phyloP scores from a whole-genome alignment of 2,888 invertebrate genomes.

The Danaus chrysippus region DNA sequence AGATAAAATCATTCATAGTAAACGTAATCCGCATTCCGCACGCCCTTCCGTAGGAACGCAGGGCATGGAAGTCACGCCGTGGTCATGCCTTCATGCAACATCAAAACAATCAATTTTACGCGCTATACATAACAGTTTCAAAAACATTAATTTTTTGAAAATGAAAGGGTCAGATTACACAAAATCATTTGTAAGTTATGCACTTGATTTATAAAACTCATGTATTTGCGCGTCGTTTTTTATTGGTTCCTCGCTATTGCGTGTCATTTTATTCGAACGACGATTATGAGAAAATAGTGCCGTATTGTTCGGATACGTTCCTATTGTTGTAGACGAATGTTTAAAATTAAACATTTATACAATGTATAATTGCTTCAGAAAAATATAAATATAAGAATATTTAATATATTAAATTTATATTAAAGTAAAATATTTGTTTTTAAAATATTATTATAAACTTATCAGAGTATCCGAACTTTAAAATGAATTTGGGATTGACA shows the following conservation, averaged over 20 bases:
- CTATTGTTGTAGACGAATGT: conserved; percentile 15
- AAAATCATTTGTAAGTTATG: conserved; percentile 54
- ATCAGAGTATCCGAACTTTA: conserved; percentile 32
- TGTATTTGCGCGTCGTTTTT: conserved; percentile 74
- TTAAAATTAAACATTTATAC: neutral
- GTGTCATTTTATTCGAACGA: conserved; percentile 75
- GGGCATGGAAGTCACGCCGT: conserved; percentile 79
- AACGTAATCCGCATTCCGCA: conserved; percentile 77
- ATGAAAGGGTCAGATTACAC: conserved; percentile 49
- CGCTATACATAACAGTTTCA: conserved; percentile 46
- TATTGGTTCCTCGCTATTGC: conserved; percentile 73
- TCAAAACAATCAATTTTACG: conserved; percentile 68
- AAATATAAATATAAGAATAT: neutral
- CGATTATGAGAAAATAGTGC: conserved; percentile 58
- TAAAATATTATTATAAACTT: neutral
- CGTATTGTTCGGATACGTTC: conserved; percentile 40
- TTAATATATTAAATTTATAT: neutral
- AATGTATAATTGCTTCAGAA: neutral
- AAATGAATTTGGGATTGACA: conserved; percentile 34
- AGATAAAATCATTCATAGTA: conserved; percentile 80
- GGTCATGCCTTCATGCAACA: conserved; percentile 61
- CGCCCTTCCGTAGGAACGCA: conserved; percentile 76
- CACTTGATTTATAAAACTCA: conserved; percentile 65
- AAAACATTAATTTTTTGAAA: conserved; percentile 43
- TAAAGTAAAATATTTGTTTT: neutral